Evolutionary conservation across 2,888 invertebrate genomes (phyloP), one percentile per base, ranked within the genome.

Genomic region (Zelleria hepariella): DNA sequence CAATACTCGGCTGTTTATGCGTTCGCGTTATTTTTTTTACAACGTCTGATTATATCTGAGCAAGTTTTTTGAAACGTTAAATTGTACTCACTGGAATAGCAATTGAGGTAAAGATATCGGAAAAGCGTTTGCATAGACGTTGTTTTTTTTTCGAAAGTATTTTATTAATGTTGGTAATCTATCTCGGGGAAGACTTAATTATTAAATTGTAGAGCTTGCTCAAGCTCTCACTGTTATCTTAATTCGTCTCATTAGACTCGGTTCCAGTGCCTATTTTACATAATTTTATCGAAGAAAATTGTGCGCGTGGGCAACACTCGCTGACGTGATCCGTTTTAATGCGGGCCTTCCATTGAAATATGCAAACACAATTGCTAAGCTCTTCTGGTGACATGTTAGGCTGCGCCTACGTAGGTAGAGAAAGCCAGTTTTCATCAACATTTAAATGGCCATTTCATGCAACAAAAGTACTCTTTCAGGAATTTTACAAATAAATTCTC

Each of bases 271-370:
- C 76, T 79, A 79, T 74, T 83, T 83, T 80, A 77, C 80, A 82
- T 82, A 80, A 81, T 82, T 84, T 82, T 81, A 85, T 82, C 80
- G 79, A 76, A 79, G 81, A 80, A 85, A 81, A 82, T 80, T 81
- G 80, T 77, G 73, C 76, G 80, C 79, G 79, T 80, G 79, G 79
- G 80, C 79, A 74, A 64, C 71, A 66, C 66, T 18, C 64, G 71
- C 63, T 68, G 72, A 76, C 76, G 73, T 75, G 77, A 76, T 76
- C 72, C 74, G 75, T 73, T 78, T 79, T 80, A 80, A 81, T 80
- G 77, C 67, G 71, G 70, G 68, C 74, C 75, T 80, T 82, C 76
- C 76, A 72, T 72, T 77, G 78, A 80, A 82, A 77, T 80, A 78
- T 79, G 78, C 76, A 72, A 77, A 77, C 72, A 69, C 69, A 58